Evolutionary conservation across 2,797 vertebrate species (phyloP).

Genomic region (Rhadinocentrus ornatus): DNA sequence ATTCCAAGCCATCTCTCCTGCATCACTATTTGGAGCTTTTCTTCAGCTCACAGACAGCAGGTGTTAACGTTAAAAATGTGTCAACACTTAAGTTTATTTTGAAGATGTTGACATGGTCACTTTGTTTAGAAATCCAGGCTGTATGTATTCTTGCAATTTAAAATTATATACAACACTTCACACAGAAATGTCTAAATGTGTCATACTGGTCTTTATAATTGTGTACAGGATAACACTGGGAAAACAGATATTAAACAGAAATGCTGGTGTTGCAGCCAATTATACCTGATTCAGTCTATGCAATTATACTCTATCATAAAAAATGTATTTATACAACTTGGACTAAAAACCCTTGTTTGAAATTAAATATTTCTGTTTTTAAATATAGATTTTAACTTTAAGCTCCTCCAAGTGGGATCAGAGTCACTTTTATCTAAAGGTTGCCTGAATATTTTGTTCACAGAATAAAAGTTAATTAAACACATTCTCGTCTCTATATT

Average conservation of each 20-base stretch:
- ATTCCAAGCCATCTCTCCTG: conserved; percentile 23
- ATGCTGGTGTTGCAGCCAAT: conserved; percentile 21
- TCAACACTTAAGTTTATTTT: conserved; percentile 27
- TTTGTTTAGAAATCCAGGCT: conserved; percentile 26
- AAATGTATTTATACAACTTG: conserved; percentile 49
- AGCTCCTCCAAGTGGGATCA: conserved; percentile 18
- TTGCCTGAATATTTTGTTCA: conserved; percentile 53
- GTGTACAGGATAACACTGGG: conserved; percentile 26
- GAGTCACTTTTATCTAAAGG: conserved; percentile 21
- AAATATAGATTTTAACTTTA: conserved; percentile 32
- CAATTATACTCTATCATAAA: neutral
- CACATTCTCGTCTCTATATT: conserved; percentile 5
- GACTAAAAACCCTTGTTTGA: conserved; percentile 35
- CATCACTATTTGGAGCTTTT: neutral
- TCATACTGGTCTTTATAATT: conserved; percentile 10
- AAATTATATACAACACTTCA: conserved; percentile 46
- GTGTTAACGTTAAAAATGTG: conserved; percentile 30
- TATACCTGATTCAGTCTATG: conserved; percentile 18
- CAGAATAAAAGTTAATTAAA: conserved; percentile 63
- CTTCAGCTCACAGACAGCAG: conserved; percentile 5
- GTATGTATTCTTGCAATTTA: conserved; percentile 30
- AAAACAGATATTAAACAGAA: conserved; percentile 12
- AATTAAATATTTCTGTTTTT: conserved; percentile 27
- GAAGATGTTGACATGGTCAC: conserved; percentile 11
- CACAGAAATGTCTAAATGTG: conserved; percentile 5